Evolutionary conservation across 2,113 vertebrate species (phyloP), one percentile per base, ranked within the genome.

Genomic region (Lamprotornis superbus): DNA sequence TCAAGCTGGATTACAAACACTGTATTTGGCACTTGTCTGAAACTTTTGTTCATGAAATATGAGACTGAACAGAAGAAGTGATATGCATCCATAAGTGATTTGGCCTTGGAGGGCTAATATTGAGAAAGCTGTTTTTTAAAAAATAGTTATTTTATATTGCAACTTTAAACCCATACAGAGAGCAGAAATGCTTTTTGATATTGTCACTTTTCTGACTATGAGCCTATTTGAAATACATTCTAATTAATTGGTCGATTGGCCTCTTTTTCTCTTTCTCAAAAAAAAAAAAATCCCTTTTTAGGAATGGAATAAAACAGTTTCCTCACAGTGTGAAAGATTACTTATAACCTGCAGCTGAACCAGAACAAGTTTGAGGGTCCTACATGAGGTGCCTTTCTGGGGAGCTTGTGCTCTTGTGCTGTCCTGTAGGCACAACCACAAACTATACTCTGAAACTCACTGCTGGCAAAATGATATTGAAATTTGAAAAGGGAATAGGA

Each of bases 91-190:
- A 1, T 31, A 73, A 60, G 39, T 57, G 31, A 73, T 64, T 71
- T 17, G 87, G 39, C 47, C 40, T 75, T 37, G 21, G 11, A 64
- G 28, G 46, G 20, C 13, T 83, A 56, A 76, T 28, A 25, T 11
- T 56, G 37, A 68, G 31, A 57, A 67, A 5, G 9, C 5, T 52
- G 50, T 63, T 75, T 50, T 42, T n/a, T 1, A 6, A 7, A 35
- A 52, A 13, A n/a, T 15, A 40, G 5, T 44, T 50, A 39, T 68
- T 78, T 80, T 65, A n/a, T n/a, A n/a, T n/a, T 73, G 18, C 8
- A 52, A 33, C 7, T 82, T 79, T 31, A 49, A 68, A 75, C 0
- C 0, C 16, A 49, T 9, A 11, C 0, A 5, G 27, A 20, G 22
- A 81, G 9, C 25, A 88, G 44, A 86, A 92, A 49, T n/a, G 28